Conservation (phyloP, 2,797 vertebrate species). For the Meriones psammophilus region DNA sequence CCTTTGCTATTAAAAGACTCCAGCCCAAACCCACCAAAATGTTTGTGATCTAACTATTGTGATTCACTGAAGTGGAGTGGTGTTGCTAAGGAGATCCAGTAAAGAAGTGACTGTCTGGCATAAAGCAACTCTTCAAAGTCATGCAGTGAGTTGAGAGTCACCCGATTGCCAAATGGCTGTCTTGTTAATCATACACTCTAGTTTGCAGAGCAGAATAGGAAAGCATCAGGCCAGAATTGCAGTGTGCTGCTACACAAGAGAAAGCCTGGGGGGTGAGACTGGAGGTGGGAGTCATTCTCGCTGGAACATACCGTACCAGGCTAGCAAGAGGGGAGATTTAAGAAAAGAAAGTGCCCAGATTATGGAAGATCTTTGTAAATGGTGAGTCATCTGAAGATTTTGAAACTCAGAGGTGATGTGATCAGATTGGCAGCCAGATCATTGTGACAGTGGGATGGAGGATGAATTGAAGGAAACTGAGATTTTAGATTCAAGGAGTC, state of each 20-base stretch:
- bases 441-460: constrained; percentile 26
- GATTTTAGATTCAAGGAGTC: not conserved
- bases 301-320: constrained; percentile 11
- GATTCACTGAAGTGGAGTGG: not conserved
- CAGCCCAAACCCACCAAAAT: not conserved
- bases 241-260: not conserved
- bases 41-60: not conserved
- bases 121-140: not conserved
- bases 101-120: not conserved
- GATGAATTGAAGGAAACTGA: constrained; percentile 50
- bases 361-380: constrained; percentile 32
- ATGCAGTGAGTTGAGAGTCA: not conserved
- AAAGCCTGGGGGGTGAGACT: not conserved
- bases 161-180: not conserved
- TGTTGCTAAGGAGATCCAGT: not conserved
- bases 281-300: not conserved
- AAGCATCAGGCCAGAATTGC: not conserved
- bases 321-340: constrained; percentile 2
- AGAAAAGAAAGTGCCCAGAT: not conserved
- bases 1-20: constrained; percentile 16
- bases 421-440: constrained; percentile 56
- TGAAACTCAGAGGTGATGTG: constrained; percentile 45
- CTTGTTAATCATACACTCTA: not conserved
- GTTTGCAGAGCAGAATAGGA: not conserved
- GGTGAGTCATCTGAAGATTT: constrained; percentile 52